Evolutionary conservation across 2,888 invertebrate genomes (phyloP).

Genomic region (Volucella zonaria): DNA sequence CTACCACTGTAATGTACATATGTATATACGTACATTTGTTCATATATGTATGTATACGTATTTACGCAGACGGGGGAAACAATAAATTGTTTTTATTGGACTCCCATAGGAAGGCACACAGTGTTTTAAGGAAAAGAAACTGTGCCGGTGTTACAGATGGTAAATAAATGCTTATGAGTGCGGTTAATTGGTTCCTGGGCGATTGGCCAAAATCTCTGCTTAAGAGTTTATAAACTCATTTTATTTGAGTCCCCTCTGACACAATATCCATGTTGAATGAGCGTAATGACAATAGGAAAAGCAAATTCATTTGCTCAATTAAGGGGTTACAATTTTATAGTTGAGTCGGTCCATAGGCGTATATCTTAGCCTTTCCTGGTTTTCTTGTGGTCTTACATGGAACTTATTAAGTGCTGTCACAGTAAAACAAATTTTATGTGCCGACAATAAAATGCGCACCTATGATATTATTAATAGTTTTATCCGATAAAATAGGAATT

Average conservation of each 20-base stretch:
- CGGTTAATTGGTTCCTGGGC: constrained; percentile 67
- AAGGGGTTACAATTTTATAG: constrained; percentile 68
- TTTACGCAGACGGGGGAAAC: constrained; percentile 40
- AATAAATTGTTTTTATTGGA: constrained; percentile 70
- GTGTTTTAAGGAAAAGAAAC: constrained; percentile 53
- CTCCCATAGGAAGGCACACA: constrained; percentile 68
- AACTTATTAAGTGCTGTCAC: no score
- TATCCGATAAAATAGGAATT: no score
- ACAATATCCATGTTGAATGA: constrained; percentile 46
- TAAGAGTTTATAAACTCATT: constrained; percentile 64
- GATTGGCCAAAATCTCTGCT: constrained; percentile 64
- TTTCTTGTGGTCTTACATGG: no score
- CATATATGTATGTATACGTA: no score
- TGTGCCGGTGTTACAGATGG: constrained; percentile 60
- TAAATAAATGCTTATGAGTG: constrained; percentile 62
- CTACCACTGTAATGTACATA: constrained; percentile 23
- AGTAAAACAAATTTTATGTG: no score
- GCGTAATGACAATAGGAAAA: constrained; percentile 64
- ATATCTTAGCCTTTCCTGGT: neutral
- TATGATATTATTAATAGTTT: no score
- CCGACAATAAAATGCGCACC: no score
- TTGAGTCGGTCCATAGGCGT: constrained; percentile 26
- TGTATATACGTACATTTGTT: neutral
- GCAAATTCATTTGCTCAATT: constrained; percentile 67
- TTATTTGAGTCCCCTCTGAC: constrained; percentile 51